Evolutionary conservation across 2,888 invertebrate genomes (phyloP).

Genomic region (Ormyrus rosae): DNA sequence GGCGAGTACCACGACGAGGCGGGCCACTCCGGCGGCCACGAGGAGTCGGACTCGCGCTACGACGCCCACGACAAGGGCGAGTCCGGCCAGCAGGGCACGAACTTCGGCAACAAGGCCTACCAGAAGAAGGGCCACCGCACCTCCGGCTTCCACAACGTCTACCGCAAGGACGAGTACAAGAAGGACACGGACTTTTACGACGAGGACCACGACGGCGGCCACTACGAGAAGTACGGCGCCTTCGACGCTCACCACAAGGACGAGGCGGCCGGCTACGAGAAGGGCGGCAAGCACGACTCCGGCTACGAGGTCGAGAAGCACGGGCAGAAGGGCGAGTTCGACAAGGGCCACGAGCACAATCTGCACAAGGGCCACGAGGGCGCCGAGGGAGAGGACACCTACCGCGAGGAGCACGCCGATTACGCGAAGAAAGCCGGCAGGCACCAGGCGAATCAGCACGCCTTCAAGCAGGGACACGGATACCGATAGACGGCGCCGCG

Average conservation of each 20-base stretch:
- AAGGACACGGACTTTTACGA: conserved; percentile 88
- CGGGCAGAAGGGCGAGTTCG: conserved; percentile 79
- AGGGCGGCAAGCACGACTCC: conserved; percentile 79
- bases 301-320: conserved; percentile 77
- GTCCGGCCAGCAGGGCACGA: conserved; percentile 78
- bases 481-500: conserved; percentile 38
- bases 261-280: conserved; percentile 78
- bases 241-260: conserved; percentile 78
- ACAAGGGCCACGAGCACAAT: conserved; percentile 79
- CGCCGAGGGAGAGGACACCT: conserved; percentile 79
- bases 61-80: conserved; percentile 79
- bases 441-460: conserved; percentile 77
- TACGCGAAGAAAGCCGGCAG: conserved; percentile 78
- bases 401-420: conserved; percentile 78
- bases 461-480: conserved; percentile 72
- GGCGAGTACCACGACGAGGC: conserved; percentile 79
- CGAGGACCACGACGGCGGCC: conserved; percentile 82
- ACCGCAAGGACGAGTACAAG: conserved; percentile 87
- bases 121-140: conserved; percentile 84
- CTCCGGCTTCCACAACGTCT: conserved; percentile 85
- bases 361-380: conserved; percentile 79
- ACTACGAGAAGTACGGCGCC: conserved; percentile 81
- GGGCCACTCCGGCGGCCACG: conserved; percentile 73
- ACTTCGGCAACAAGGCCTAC: conserved; percentile 79
- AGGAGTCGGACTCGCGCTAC: conserved; percentile 78